These are phyloP conservation scores for Myrmecobius fasciatus DNA, from an alignment of 2,113 vertebrate species.

Conservation along the genomic window DNA sequence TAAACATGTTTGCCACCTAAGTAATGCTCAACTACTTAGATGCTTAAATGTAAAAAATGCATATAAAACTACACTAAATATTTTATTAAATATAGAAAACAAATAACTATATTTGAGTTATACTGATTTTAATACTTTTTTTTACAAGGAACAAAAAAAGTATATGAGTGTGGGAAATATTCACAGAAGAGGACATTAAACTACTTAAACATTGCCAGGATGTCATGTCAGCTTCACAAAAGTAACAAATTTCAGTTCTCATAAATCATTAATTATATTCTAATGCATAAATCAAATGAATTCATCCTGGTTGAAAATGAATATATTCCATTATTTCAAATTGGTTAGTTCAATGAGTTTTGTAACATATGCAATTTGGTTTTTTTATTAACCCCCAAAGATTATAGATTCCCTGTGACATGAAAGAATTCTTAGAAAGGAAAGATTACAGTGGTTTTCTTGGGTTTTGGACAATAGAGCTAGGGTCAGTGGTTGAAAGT, in stretches of 20 bases:
- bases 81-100: conserved; percentile 11
- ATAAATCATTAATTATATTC: conserved; percentile 51
- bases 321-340: conserved; percentile 1
- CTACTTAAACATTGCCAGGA: conserved; percentile 1
- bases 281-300: conserved; percentile 14
- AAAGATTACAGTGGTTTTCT: neutral
- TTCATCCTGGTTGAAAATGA: conserved; percentile 39
- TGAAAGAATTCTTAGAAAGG: neutral
- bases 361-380: conserved; percentile 35
- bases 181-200: neutral
- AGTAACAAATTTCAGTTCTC: neutral
- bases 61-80: conserved; percentile 15
- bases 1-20: conserved; percentile 53
- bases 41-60: conserved; percentile 32
- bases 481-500: neutral
- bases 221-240: conserved; percentile 16
- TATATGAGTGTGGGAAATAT: neutral
- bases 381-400: conserved; percentile 21
- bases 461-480: neutral
- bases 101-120: conserved; percentile 49
- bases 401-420: neutral
- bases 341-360: conserved; percentile 27
- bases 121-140: conserved; percentile 9
- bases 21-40: conserved; percentile 31
- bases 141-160: neutral